Base-by-base conservation (phyloP, 2,113 vertebrate species). In the Crotalus viridis region DNA sequence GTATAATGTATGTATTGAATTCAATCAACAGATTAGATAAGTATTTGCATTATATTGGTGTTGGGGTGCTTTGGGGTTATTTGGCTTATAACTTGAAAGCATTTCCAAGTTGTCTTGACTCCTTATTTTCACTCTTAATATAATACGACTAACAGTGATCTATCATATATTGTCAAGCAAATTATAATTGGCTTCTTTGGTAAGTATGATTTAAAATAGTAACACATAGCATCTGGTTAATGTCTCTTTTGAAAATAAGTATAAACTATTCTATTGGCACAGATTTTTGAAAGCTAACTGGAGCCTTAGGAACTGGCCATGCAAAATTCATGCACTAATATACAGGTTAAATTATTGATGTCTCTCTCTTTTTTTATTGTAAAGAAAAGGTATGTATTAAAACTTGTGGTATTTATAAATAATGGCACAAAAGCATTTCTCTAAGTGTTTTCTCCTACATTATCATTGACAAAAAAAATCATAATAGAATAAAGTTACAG, bases 341-440 rank as follows among this genome's bases (percentile, higher is more conserved):
- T 94, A 89, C 89, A 91, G 48, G 69, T 92, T 93, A 87, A 93
- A 95, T 15, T 17, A 46, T 43, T 86, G 87, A 10, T 13, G 15
- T 22, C 3, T 52, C 17, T 74, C 52, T 85, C 93, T 94, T 94
- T 94, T 94, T 92, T 95, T 94, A 93, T 94, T 92, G 90, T 90
- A 61, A 93, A 19, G 94, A 96, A 95, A 33, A 55, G 93, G 24
- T 46, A 10, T 95, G 94, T 95, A 94, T 95, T 19, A 93, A 88
- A 94, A 10, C 33, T 55, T 59, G 0, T 87, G 64, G 39, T 88
- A 46, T 85, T 91, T 85, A 88, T 91, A 91, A 89, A 43, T 64
- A 90, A 89, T 94, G 91, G 64, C n/a, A 95, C 51, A 54, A 89
- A 59, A 87, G 7, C 59, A 33, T 85, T 89, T 43, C 33, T 51